Evolutionary conservation across 2,888 invertebrate genomes (phyloP).

Genomic region (Pandemis corylana): DNA sequence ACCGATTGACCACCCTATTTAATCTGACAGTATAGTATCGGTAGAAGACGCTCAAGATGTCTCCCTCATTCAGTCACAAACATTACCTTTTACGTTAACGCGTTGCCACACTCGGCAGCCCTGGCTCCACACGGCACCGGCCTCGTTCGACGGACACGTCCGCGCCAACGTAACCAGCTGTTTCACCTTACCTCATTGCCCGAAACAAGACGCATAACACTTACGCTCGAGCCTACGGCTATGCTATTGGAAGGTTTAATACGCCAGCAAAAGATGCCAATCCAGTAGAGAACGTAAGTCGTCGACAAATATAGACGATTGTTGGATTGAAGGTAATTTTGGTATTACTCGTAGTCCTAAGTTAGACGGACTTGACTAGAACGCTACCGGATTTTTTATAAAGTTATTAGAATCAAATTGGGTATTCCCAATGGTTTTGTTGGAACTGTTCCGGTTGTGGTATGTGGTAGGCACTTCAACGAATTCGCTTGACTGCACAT

Average conservation of each 20-base stretch:
- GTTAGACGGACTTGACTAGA: too few species aligned
- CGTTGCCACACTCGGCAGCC: slow-evolving; percentile 6
- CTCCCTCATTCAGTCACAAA: too few species aligned
- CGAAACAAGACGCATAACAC: slow-evolving; percentile 37
- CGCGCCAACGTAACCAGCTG: slow-evolving; percentile 49
- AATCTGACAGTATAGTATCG: too few species aligned
- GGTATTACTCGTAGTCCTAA: too few species aligned
- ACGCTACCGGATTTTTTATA: too few species aligned
- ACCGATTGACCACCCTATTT: too few species aligned
- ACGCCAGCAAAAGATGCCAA: background rate
- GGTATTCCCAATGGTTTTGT: background rate
- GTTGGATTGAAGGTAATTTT: too few species aligned
- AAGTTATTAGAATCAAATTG: background rate
- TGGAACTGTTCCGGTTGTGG: background rate
- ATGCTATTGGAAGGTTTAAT: background rate
- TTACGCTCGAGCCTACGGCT: slow-evolving; percentile 25
- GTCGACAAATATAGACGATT: background rate
- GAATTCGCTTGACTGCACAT: too few species aligned
- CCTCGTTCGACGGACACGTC: slow-evolving; percentile 48
- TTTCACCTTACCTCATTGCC: slow-evolving; percentile 44
- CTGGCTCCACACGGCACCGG: slow-evolving; percentile 15
- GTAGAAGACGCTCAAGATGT: too few species aligned
- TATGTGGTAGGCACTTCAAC: background rate
- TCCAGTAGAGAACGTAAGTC: background rate
- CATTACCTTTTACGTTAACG: too few species aligned